Evolutionary conservation across 2,797 vertebrate genomes (phyloP), one percentile per base, ranked within the genome.

Genomic region (Falco biarmicus): DNA sequence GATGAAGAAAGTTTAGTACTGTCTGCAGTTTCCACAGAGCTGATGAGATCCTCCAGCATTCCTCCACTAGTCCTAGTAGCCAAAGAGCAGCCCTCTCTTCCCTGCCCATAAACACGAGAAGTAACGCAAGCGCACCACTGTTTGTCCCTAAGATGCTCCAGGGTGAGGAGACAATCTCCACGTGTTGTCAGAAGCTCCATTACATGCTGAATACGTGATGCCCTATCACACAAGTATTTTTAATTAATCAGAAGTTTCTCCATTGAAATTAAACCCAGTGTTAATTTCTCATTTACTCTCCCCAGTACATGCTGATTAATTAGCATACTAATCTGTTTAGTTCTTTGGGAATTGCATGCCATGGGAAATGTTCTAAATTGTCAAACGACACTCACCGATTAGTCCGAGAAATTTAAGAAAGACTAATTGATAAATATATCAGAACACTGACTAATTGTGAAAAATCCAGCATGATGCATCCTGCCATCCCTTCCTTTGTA

Each of bases 251-350:
- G 25, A 64, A 63, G 41, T 74, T 60, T 85, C 65, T 77, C 61
- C 43, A 24, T 0, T 24, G 39, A 54, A 21, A 59, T 85, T 43
- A 88, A 92, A 85, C 18, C 22, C 13, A 4, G 17, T 64, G 57
- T 50, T 81, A 25, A 29, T 90, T 91, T 91, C 57, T 60, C 63
- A 68, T 85, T 77, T 57, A 45, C 28, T 71, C 43, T 57, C 43
- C 53, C 16, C 26, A 51, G 1, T 50, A 81, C 43, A 10, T 16
- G 18, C 5, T 84, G 84, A 84, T 82, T 90, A 89, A 97, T 96
- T 92, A 95, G 39, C 83, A 82, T 26, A n/a, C 28, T 61, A 53
- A 96, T 94, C 94, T 92, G 56, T 87, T 95, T 51, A 54, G 60
- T 37, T 91, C 80, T 69, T 74, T 80, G 90, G 90, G 75, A 91